Evolutionary conservation across 2,797 vertebrate species (phyloP), one percentile per base, ranked within the genome.

Genomic region (Netta rufina): DNA sequence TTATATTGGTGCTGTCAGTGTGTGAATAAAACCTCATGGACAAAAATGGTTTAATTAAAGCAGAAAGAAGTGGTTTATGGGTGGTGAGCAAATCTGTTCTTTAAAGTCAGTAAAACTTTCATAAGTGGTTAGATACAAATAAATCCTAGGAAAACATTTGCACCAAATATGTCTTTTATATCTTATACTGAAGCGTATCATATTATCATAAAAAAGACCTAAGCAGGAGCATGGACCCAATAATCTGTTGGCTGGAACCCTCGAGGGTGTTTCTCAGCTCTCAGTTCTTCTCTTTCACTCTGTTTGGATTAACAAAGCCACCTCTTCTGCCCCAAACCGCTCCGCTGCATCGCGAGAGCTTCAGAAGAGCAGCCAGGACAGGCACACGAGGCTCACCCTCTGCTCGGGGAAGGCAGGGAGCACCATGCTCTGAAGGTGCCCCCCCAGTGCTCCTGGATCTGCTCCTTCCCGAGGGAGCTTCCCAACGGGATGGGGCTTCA

Each of bases 21-120:
- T 84, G 78, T 53, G 95, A 95, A 95, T 57, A 80, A 65, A 96
- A 88, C 77, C 95, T 93, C 84, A 65, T 3, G 45, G 87, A 87
- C 27, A 94, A 76, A 82, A 93, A 74, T 5, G 20, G 87, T 76
- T 71, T 89, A 91, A 91, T 91, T 84, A 87, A 88, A 78, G 89
- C 62, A 67, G 65, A 53, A 17, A 70, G 62, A 87, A 0, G 1
- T 69, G 77, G 78, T 81, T 87, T 67, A 49, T 1, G 36, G 84
- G 85, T 16, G 67, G 61, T 76, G 90, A 71, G 43, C 38, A 75
- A 53, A 74, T 60, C 87, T 41, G 79, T 39, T 73, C 78, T 87
- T 93, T 71, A 69, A 72, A 79, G 66, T 56, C 10, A 27, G 66
- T 90, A 90, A 74, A 91, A 69, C 56, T 54, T 65, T 91, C 70